A percentile compares a stretch with the other conserved stretches of the same genome.
These are phyloP conservation scores for Cartodere bifasciata DNA, from an alignment of 2,888 invertebrate species.

Conservation along the genomic window DNA sequence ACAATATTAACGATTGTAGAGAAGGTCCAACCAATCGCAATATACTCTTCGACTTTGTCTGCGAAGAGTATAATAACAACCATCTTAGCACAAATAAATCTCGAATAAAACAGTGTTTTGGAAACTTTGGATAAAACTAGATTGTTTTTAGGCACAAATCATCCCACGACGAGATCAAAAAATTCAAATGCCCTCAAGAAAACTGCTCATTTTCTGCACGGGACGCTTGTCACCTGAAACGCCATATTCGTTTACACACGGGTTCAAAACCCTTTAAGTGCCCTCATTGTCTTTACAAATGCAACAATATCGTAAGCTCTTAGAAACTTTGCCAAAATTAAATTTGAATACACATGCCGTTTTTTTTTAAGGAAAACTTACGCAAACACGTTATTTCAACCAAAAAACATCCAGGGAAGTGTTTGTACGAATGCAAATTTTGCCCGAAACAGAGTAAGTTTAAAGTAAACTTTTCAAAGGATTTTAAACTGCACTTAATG, in stretches of 20 bases:
- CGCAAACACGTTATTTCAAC: conserved; percentile 76
- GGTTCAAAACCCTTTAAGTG: conserved; percentile 77
- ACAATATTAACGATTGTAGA: too few relatives aligned
- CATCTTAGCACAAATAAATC: not conserved
- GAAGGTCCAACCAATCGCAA: too few relatives aligned
- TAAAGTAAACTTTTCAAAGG: conserved; percentile 52
- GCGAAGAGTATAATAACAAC: too few relatives aligned
- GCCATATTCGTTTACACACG: conserved; percentile 69
- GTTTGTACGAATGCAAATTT: conserved; percentile 63
- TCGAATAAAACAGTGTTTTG: conserved; percentile 4
- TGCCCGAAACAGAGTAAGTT: conserved; percentile 41
- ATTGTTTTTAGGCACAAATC: conserved; percentile 45
- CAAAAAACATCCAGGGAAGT: conserved; percentile 63
- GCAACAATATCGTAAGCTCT: conserved; percentile 58
- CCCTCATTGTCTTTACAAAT: conserved; percentile 66
- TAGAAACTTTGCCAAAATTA: not conserved
- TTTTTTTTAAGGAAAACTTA: conserved; percentile 59
- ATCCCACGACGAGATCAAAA: conserved; percentile 40
- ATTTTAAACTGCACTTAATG: conserved; percentile 52
- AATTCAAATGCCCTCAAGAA: conserved; percentile 48
- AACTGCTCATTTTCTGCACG: conserved; percentile 59
- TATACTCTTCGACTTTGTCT: too few relatives aligned
- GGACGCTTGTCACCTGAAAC: conserved; percentile 55
- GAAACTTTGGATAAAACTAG: conserved; percentile 3
- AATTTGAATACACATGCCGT: conserved; percentile 1